Base-by-base conservation (phyloP, 2,113 vertebrate genomes). In the Daboia siamensis region DNA sequence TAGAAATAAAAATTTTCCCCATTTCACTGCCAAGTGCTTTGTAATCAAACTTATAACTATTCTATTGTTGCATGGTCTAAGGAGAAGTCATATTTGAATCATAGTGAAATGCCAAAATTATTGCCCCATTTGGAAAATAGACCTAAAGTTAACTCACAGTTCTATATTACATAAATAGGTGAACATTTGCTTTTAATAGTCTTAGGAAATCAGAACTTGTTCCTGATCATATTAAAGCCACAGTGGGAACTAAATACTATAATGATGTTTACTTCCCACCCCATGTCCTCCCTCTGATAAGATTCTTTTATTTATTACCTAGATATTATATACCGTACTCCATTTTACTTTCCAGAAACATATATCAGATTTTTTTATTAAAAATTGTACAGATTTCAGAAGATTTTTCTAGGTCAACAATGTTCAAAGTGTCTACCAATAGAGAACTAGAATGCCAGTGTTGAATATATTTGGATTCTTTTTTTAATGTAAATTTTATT, bases 1-100 rank as follows among this genome's bases (percentile, higher is more conserved):
- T 95, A 93, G 74, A 91, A 92, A 59, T 54, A 94, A 93, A 95
- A 93, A 95, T 95, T 80, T 95, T 86, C n/a, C 29, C 61, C 23
- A 0, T 0, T 95, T 93, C 80, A 88, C 23, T 95, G 93, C 93
- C 92, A 95, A 93, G 93, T 94, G 92, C 12, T 90, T 88, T 91
- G 74, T 44, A 44, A 80, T 44, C 33, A 80, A 80, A 6, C 74
- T 80, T 80, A 80, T 90, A 94, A 94, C 10, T 86, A 12, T 9
- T 94, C 69, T 64, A 91, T 91, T 89, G 8, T 89, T 91, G 48
- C 11, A 10, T 55, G 88, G 3, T 54, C 94, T 93, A 91, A 86
- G 89, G 24, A 11, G 93, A 93, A 59, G 46, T 39, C 85, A 86
- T 20, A 56, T 20, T 20, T 54, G 33, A 80, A 33, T 44, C 74